Percentiles rank a stretch among this genome's conserved stretches.
These are phyloP conservation scores for Nansenia antarctica DNA, from an alignment of 2,113 vertebrate genomes.

Conservation along the genomic window DNA sequence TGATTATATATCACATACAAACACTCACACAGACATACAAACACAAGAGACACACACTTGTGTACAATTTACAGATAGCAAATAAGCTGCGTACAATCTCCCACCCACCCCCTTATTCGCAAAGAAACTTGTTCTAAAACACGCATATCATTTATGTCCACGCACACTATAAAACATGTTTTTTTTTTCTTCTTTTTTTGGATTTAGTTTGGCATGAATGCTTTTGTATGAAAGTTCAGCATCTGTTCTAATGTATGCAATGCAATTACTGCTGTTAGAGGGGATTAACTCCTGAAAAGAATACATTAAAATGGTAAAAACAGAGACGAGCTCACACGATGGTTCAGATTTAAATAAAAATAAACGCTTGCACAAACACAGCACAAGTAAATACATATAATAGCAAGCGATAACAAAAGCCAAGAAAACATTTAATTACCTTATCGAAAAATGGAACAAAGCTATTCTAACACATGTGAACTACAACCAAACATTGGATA, in stretches of 20 bases:
- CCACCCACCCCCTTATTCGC: constrained; percentile 56
- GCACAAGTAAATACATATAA: constrained; percentile 71
- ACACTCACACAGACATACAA: constrained; percentile 60
- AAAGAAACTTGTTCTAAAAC: constrained; percentile 66
- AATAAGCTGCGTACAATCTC: constrained; percentile 73
- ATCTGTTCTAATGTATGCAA: constrained; percentile 60
- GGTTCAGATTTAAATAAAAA: constrained; percentile 70
- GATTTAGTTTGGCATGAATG: constrained; percentile 55
- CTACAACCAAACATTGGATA: constrained; percentile 75
- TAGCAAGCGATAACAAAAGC: constrained; percentile 75
- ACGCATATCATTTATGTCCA: constrained; percentile 68
- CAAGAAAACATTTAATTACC: constrained; percentile 67
- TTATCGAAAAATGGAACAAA: constrained; percentile 70
- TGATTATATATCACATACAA: constrained; percentile 70
- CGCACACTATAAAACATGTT: constrained; percentile 58
- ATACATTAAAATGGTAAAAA: constrained; percentile 56
- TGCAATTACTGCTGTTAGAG: constrained; percentile 59
- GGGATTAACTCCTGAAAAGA: constrained; percentile 58
- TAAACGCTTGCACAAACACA: constrained; percentile 69
- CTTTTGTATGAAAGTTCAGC: constrained; percentile 62
- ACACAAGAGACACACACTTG: constrained; percentile 61
- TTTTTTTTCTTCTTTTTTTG: constrained; percentile 57
- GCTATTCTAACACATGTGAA: constrained; percentile 73
- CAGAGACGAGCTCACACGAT: constrained; percentile 65
- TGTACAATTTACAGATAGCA: constrained; percentile 62